Evolutionary conservation across 2,888 invertebrate species (phyloP), one percentile per base, ranked within the genome.

Genomic region (Alviniconcha strummeri): DNA sequence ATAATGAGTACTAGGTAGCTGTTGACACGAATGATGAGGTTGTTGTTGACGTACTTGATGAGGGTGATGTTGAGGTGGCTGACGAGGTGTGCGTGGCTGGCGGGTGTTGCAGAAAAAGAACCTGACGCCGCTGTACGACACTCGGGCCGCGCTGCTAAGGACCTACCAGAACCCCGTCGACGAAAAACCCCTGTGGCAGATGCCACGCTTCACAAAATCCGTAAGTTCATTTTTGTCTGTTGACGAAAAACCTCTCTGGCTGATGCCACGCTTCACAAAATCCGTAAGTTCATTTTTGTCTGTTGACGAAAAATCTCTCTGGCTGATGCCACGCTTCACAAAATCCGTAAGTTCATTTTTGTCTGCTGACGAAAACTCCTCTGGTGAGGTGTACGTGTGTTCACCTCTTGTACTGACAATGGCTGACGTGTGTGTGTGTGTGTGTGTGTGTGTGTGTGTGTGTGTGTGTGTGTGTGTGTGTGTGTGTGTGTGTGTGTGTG

Each of bases 121-220:
- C 82, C n/a, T 75, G 80, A 11, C 52, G 60, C 36, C 54, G 76
- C 90, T 91, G 19, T 91, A 92, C 84, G 91, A 92, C 80, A 93
- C 92, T 11, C 84, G 92, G 69, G 92, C 93, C 9, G 90, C 92
- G 1, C 86, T 91, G 76, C 88, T 93, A 83, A 87, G 93, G 83
- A 91, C 91, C 3, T 91, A 90, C 88, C 92, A 93, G 86, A 91
- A 92, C 84, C 92, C 93, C 11, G 93, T 93, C 19, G 91, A 92
- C 4, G 86, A 88, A 8, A 89, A 89, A 7, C 90, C 92, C 6
- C 87, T 91, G 36, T 93, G 93, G 93, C 92, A 93, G 83, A 87
- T 93, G 87, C 90, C 92, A 0, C 90, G 90, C 82, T 93, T 93
- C 85, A 88, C 88, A 74, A 89, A 88, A 72, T 88, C 88, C 74